Conservation (phyloP, 2,797 vertebrate genomes). For the Trichosurus vulpecula region DNA sequence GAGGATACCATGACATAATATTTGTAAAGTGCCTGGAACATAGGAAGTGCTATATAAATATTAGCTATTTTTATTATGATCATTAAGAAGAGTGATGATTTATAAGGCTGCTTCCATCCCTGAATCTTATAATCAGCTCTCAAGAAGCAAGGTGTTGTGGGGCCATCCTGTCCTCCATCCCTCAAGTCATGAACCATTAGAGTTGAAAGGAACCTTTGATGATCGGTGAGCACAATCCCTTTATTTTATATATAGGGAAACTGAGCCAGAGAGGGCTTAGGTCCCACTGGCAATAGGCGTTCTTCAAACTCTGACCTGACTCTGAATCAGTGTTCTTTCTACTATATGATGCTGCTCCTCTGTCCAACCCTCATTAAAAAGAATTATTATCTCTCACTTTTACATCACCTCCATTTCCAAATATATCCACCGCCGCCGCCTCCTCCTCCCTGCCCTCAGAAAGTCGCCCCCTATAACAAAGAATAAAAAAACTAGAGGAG, state of each 20-base stretch:
- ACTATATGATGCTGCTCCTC: neutral
- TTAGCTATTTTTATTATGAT: neutral
- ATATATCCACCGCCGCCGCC: neutral
- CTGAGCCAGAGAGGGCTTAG: neutral
- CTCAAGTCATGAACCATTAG: neutral
- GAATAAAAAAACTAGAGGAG: neutral
- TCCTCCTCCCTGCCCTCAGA: neutral
- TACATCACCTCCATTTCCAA: neutral
- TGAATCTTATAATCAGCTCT: neutral
- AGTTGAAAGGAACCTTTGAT: neutral
- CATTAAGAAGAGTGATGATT: neutral
- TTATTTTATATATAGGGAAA: neutral
- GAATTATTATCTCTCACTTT: neutral
- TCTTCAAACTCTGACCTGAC: neutral
- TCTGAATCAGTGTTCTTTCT: neutral
- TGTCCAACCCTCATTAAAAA: neutral
- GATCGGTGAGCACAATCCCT: neutral
- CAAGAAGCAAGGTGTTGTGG: neutral
- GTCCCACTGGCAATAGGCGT: neutral
- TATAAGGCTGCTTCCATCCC: neutral
- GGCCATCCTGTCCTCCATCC: neutral
- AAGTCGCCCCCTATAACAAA: neutral
- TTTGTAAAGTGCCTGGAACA: neutral
- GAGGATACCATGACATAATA: neutral
- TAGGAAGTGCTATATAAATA: neutral